Evolutionary conservation across 2,888 invertebrate genomes (phyloP).

Genomic region (Dasysyrphus albostriatus): DNA sequence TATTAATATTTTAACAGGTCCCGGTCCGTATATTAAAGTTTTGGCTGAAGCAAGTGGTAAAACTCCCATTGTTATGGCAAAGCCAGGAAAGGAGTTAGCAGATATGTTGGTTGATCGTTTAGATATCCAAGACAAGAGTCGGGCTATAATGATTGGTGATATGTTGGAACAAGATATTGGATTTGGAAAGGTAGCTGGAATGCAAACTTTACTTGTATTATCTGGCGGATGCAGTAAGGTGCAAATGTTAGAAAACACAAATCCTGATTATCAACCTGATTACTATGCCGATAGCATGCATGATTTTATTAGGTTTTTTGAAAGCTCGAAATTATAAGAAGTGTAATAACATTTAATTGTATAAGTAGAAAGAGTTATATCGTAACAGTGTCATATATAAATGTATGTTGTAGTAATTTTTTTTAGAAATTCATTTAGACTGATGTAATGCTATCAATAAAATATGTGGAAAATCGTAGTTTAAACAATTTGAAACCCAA

Average conservation of each 20-base stretch:
- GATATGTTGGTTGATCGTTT: constrained; percentile 79
- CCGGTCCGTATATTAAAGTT: constrained; percentile 82
- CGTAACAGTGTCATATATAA: neutral
- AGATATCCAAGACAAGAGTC: constrained; percentile 85
- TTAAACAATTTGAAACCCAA: too few relatives aligned
- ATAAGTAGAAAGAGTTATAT: neutral
- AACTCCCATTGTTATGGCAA: constrained; percentile 82
- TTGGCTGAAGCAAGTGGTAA: constrained; percentile 81
- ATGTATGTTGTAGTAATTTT: neutral
- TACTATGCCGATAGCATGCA: constrained; percentile 81
- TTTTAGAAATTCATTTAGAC: constrained; percentile 10
- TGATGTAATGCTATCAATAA: constrained; percentile 17
- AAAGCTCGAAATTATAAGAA: constrained; percentile 47
- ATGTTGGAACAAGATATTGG: constrained; percentile 92
- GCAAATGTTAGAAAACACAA: constrained; percentile 77
- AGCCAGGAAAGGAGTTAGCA: constrained; percentile 83
- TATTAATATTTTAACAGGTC: constrained; percentile 78
- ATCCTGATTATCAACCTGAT: constrained; percentile 78
- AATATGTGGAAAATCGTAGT: neutral
- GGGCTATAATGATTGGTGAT: constrained; percentile 93
- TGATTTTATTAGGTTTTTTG: constrained; percentile 79
- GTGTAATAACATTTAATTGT: too few relatives aligned
- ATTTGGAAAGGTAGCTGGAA: constrained; percentile 89
- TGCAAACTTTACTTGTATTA: constrained; percentile 90
- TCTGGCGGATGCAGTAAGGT: constrained; percentile 82